Conservation (phyloP, 2,113 vertebrate genomes). For the Arenaria interpres region DNA sequence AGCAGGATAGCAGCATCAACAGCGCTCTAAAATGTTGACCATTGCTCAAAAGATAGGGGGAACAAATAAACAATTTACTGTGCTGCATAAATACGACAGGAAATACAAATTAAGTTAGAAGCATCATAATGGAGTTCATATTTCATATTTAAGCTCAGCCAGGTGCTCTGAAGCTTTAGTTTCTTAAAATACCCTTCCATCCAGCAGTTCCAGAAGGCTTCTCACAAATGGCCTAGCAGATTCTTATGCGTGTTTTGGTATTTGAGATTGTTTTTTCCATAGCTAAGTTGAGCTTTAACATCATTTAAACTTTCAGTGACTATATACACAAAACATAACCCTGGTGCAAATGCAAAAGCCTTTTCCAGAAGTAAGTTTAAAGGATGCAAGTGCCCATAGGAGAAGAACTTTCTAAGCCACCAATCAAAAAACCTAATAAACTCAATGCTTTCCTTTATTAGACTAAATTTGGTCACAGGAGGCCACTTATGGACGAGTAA, state of each 20-base stretch:
- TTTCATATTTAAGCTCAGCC: neutral
- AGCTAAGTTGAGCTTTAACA: neutral
- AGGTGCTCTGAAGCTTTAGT: neutral
- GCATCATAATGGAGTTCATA: neutral
- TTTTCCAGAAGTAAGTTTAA: neutral
- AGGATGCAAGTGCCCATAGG: neutral
- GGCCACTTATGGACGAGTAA: neutral
- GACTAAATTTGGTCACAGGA: neutral
- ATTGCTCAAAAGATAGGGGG: neutral
- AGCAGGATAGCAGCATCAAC: neutral
- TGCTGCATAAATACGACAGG: neutral
- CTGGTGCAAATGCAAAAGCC: neutral
- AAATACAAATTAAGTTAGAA: conserved; percentile 6
- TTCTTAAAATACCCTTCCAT: neutral
- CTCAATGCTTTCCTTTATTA: neutral
- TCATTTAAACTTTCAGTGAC: neutral
- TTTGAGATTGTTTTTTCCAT: neutral
- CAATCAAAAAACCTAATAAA: neutral
- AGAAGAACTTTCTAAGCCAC: neutral
- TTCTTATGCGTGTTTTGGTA: neutral
- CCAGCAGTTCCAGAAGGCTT: neutral
- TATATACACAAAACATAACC: neutral
- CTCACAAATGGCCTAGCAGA: neutral
- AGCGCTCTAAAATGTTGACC: neutral
- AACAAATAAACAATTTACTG: neutral